phyloP scores from a whole-genome alignment of 2,113 vertebrate genomes.

The Podocnemis expansa region DNA sequence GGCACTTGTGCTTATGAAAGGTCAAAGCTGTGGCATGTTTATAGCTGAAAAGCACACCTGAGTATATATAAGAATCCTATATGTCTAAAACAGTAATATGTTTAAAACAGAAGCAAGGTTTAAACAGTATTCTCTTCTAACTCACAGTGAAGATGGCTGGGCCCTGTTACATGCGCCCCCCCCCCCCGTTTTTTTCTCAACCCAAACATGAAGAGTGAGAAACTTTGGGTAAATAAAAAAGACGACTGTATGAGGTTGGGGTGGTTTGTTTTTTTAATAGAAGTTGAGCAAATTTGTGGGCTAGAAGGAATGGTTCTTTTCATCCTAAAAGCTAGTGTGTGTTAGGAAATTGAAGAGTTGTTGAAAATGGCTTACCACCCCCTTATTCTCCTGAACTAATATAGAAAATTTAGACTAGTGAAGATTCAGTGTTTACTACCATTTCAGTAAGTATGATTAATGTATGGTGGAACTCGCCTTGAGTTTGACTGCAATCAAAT shows the following conservation, averaged over 20 bases:
- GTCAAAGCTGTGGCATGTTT: fast-evolving
- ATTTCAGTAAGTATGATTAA: neutral
- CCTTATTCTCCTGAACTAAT: neutral
- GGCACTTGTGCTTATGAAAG: neutral
- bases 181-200: neutral
- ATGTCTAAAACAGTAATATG: neutral
- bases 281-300: neutral
- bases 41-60: neutral
- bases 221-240: neutral
- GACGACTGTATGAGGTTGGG: neutral
- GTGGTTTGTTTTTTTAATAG: too few species aligned
- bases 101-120: neutral
- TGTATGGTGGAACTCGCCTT: neutral
- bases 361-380: neutral
- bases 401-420: neutral
- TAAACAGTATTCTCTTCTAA: neutral
- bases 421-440: neutral
- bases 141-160: neutral
- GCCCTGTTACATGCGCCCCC: neutral
- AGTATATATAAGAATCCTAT: neutral
- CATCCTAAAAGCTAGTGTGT: neutral
- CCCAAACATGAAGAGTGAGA: neutral
- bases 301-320: neutral
- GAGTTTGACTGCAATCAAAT: neutral
- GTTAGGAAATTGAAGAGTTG: neutral